These are phyloP conservation scores for Chaenogobius annularis DNA, from an alignment of 2,113 vertebrate genomes.

Conservation along the genomic window DNA sequence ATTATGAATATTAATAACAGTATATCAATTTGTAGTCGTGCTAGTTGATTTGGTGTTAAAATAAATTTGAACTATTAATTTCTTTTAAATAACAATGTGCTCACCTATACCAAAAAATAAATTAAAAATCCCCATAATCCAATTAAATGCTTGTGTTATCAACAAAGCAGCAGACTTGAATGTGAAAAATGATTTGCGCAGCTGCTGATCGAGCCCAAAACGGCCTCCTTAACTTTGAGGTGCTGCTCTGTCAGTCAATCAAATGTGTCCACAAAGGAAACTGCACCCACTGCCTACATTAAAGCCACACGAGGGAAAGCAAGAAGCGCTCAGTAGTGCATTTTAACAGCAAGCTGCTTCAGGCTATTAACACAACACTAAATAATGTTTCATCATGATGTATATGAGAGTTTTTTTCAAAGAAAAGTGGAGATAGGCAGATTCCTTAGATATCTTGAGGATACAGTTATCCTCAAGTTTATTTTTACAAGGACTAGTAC, in stretches of 20 bases:
- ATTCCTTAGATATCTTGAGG: no score
- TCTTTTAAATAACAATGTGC: neutral
- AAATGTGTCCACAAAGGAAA: constrained; percentile 8
- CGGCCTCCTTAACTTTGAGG: neutral
- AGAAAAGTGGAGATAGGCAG: no score
- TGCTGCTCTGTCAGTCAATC: neutral
- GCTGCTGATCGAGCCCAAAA: constrained; percentile 1
- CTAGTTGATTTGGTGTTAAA: neutral
- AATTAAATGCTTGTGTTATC: neutral
- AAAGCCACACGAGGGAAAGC: neutral
- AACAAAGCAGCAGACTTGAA: neutral
- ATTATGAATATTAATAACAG: neutral
- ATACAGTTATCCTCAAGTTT: no score
- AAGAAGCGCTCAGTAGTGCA: neutral
- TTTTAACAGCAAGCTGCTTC: neutral
- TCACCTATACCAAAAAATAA: neutral
- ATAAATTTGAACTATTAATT: neutral
- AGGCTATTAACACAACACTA: neutral
- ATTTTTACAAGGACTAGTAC: no score
- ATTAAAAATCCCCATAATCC: neutral
- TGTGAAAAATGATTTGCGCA: neutral
- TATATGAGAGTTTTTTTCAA: no score
- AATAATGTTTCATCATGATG: neutral
- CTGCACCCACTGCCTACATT: neutral
- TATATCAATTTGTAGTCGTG: no score